Conservation (phyloP, 2,888 invertebrate genomes). For the Megastigmus dorsalis region DNA sequence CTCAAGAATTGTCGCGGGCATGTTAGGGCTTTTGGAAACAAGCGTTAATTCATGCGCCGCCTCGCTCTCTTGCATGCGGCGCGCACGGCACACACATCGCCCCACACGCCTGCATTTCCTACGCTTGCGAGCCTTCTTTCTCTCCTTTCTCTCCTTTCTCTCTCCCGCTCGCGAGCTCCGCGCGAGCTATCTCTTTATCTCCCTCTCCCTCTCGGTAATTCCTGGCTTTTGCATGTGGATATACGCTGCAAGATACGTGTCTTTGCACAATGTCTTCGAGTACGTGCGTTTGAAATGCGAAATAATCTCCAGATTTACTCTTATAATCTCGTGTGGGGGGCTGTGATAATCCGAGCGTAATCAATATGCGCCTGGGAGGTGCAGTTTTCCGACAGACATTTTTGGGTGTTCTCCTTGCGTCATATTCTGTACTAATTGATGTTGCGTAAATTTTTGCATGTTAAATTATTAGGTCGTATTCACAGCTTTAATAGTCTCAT, state of each 20-base stretch:
- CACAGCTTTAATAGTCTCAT: no score
- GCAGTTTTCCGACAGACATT: no score
- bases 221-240: slow-evolving; percentile 18
- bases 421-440: no score
- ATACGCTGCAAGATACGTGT: slow-evolving; percentile 2
- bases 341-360: slow-evolving; percentile 8
- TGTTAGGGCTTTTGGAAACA: slow-evolving; percentile 73
- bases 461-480: no score
- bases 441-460: no score
- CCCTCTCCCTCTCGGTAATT: slow-evolving; percentile 14
- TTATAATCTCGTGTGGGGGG: no score
- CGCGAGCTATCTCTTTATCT: slow-evolving; percentile 3
- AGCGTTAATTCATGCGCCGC: slow-evolving; percentile 72
- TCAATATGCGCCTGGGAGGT: background rate
- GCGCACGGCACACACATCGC: slow-evolving; percentile 14
- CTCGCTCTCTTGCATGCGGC: slow-evolving; percentile 57
- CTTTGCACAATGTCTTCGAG: slow-evolving; percentile 27
- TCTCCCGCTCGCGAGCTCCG: no score
- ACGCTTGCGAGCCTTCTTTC: slow-evolving; percentile 27
- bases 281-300: background rate
- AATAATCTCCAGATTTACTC: slow-evolving; percentile 16
- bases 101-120: slow-evolving; percentile 11
- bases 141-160: background rate
- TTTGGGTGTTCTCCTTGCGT: no score
- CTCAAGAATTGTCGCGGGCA: slow-evolving; percentile 74